phyloP scores from a whole-genome alignment of 23 tunicate genomes.

The Clavelina lepadiformis region DNA sequence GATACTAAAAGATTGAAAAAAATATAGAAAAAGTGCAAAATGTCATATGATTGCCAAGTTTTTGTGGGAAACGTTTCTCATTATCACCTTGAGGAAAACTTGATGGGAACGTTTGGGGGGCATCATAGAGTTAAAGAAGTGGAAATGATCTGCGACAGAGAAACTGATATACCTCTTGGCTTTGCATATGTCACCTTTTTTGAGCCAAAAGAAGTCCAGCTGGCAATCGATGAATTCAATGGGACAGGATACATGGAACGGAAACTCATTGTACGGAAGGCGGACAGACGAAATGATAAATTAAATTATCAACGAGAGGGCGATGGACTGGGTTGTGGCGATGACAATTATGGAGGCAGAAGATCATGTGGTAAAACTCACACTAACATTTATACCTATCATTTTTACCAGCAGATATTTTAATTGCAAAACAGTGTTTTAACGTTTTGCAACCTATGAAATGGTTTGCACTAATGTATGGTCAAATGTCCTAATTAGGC shows the following conservation, averaged over 20 bases:
- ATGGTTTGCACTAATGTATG: too few species aligned
- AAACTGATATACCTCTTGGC: slow-evolving; percentile 32
- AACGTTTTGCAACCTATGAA: too few species aligned
- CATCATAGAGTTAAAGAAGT: slow-evolving; percentile 8
- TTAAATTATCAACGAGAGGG: neutral
- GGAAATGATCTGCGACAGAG: slow-evolving; percentile 23
- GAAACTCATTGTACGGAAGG: slow-evolving; percentile 11
- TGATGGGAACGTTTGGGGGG: neutral
- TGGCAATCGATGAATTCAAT: slow-evolving; percentile 8
- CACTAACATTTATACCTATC: too few species aligned
- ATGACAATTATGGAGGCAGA: too few species aligned
- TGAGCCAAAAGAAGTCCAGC: neutral
- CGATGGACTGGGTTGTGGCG: neutral
- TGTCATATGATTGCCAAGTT: neutral
- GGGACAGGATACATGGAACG: slow-evolving; percentile 13
- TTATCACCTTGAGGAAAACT: slow-evolving; percentile 10
- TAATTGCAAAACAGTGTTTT: too few species aligned
- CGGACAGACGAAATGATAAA: neutral
- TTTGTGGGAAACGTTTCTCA: slow-evolving; percentile 51
- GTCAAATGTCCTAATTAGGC: too few species aligned
- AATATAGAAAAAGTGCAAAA: too few species aligned
- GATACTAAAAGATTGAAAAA: too few species aligned
- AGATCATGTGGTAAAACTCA: too few species aligned
- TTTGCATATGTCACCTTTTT: slow-evolving; percentile 34
- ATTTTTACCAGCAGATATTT: too few species aligned